Evolutionary conservation across 1,140 invertebrate species (phyloP).

Genomic region (Hypothenemus hampei): DNA sequence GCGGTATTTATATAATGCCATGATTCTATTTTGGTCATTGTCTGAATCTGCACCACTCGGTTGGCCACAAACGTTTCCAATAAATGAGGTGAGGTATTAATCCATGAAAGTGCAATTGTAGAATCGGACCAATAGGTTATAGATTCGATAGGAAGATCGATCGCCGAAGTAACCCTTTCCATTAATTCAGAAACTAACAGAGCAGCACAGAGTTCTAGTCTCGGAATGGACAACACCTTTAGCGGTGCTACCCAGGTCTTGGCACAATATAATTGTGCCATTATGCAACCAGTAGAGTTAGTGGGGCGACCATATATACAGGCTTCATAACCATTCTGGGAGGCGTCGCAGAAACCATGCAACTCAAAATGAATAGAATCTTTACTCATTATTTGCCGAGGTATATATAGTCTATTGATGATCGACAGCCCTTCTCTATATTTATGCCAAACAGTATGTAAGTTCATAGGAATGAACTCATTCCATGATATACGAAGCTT

Average conservation of each 20-base stretch:
- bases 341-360: constrained; percentile 44
- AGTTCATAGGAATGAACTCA: neutral
- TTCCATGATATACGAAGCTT: neutral
- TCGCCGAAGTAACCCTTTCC: constrained; percentile 14
- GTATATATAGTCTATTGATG: constrained; percentile 12
- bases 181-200: neutral
- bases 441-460: neutral
- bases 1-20: constrained; percentile 45
- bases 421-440: neutral
- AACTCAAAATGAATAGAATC: constrained; percentile 22
- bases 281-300: constrained; percentile 21
- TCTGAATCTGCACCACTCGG: constrained; percentile 41
- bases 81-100: constrained; percentile 35
- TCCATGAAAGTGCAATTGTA: constrained; percentile 45
- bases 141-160: constrained; percentile 29
- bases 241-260: constrained; percentile 34
- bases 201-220: constrained; percentile 37
- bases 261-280: constrained; percentile 19
- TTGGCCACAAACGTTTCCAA: constrained; percentile 44
- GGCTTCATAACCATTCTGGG: constrained; percentile 38
- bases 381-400: neutral
- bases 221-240: constrained; percentile 26
- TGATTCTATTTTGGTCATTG: constrained; percentile 20
- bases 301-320: constrained; percentile 36
- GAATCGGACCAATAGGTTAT: constrained; percentile 45